phyloP scores from a whole-genome alignment of 2,888 invertebrate genomes.

The Torymus texanus region DNA sequence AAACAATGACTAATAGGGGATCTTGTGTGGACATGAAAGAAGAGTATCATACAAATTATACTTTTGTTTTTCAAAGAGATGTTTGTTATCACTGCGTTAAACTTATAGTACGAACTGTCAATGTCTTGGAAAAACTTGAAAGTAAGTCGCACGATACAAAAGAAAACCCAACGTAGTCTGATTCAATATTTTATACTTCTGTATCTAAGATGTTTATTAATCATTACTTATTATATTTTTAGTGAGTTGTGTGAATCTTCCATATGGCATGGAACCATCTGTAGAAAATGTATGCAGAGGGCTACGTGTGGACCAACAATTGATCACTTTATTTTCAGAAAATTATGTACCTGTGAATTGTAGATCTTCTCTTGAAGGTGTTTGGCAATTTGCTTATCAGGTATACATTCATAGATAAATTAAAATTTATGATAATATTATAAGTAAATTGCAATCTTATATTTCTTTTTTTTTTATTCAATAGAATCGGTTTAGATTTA shows the following conservation, averaged over 20 bases:
- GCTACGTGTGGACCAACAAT: conserved; percentile 86
- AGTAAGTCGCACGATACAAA: conserved; percentile 77
- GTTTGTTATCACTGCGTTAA: conserved; percentile 91
- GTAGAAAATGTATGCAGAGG: conserved; percentile 86
- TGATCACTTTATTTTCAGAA: conserved; percentile 91
- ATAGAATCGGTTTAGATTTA: conserved; percentile 90
- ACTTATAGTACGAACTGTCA: conserved; percentile 88
- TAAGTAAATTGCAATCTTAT: conserved; percentile 13
- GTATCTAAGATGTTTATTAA: conserved; percentile 21
- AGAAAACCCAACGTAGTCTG: background rate
- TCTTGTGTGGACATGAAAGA: conserved; percentile 84
- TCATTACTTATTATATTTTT: conserved; percentile 57
- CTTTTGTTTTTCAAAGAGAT: conserved; percentile 84
- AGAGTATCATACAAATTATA: conserved; percentile 88
- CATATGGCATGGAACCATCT: conserved; percentile 80
- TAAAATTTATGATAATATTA: conserved; percentile 15
- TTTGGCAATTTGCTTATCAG: conserved; percentile 96
- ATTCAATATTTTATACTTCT: background rate
- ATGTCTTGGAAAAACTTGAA: conserved; percentile 92
- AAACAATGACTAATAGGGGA: conserved; percentile 86
- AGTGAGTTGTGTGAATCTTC: conserved; percentile 86
- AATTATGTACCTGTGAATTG: conserved; percentile 94
- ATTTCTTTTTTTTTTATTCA: conserved; percentile 66
- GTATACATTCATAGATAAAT: conserved; percentile 65
- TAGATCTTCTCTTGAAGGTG: conserved; percentile 93